These are phyloP conservation scores for Alosa sapidissima DNA, from an alignment of 2,797 vertebrate species.

Conservation along the genomic window DNA sequence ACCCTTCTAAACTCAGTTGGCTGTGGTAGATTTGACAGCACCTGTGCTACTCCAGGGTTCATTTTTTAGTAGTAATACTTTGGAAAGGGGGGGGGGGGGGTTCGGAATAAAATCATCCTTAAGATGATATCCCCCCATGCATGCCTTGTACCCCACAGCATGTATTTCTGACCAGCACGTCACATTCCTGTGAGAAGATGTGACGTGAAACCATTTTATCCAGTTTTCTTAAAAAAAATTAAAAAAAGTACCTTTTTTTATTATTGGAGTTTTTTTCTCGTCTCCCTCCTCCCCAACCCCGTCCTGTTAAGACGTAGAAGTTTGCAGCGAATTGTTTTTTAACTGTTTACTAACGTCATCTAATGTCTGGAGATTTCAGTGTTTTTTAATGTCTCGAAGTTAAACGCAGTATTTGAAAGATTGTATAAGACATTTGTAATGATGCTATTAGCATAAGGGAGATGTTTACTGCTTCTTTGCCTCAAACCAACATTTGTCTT, in stretches of 20 bases:
- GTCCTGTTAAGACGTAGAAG: neutral
- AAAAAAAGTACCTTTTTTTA: neutral
- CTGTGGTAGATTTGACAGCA: neutral
- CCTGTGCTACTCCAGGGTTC: neutral
- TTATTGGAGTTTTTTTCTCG: neutral
- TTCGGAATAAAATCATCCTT: neutral
- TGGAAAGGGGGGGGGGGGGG: no score
- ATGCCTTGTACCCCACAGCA: neutral
- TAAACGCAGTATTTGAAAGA: slow-evolving; percentile 44
- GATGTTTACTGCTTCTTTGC: slow-evolving; percentile 41
- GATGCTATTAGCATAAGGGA: slow-evolving; percentile 19
- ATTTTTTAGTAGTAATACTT: neutral
- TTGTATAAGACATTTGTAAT: slow-evolving; percentile 35
- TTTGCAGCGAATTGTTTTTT: neutral
- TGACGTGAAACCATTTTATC: neutral
- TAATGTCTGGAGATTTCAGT: neutral
- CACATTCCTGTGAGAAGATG: neutral
- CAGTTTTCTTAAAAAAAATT: neutral
- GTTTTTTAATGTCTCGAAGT: slow-evolving; percentile 29
- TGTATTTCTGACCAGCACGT: neutral
- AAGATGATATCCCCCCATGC: neutral
- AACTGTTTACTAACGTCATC: neutral
- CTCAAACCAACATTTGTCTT: slow-evolving; percentile 40
- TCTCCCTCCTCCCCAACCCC: neutral
- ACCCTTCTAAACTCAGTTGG: neutral